Evolutionary conservation across 2,113 vertebrate species (phyloP).

Genomic region (Vicugna pacos): DNA sequence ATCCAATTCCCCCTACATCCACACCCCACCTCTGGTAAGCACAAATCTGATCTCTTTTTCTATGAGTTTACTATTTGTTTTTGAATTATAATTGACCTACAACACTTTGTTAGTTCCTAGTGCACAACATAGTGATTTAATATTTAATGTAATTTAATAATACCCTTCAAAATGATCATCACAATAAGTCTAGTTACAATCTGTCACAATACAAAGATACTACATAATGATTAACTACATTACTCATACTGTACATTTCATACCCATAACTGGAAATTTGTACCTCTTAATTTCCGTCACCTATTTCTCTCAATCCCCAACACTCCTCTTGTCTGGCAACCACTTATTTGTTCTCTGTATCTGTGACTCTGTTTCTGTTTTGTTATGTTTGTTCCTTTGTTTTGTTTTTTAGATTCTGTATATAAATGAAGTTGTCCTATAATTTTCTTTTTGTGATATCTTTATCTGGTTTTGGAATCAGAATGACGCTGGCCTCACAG

Average conservation of each 20-base stretch:
- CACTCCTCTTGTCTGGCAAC: neutral
- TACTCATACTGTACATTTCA: neutral
- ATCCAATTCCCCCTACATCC: neutral
- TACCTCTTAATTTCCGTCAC: neutral
- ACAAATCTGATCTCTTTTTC: neutral
- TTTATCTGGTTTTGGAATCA: too few relatives aligned
- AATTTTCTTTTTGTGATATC: too few relatives aligned
- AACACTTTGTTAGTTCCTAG: neutral
- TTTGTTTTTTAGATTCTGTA: too few relatives aligned
- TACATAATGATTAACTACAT: neutral
- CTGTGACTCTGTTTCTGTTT: neutral
- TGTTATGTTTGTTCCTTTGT: too few relatives aligned
- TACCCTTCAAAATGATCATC: neutral
- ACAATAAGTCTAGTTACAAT: neutral
- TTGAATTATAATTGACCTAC: neutral
- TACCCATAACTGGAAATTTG: neutral
- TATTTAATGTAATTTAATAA: neutral
- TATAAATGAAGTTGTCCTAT: too few relatives aligned
- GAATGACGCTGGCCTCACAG: too few relatives aligned
- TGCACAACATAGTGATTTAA: neutral
- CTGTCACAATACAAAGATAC: too few relatives aligned
- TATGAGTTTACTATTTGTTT: neutral
- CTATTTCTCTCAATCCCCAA: neutral
- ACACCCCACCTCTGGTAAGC: neutral
- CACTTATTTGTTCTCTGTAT: neutral